Conservation (phyloP, 2,113 vertebrate species). For the Arenaria interpres region DNA sequence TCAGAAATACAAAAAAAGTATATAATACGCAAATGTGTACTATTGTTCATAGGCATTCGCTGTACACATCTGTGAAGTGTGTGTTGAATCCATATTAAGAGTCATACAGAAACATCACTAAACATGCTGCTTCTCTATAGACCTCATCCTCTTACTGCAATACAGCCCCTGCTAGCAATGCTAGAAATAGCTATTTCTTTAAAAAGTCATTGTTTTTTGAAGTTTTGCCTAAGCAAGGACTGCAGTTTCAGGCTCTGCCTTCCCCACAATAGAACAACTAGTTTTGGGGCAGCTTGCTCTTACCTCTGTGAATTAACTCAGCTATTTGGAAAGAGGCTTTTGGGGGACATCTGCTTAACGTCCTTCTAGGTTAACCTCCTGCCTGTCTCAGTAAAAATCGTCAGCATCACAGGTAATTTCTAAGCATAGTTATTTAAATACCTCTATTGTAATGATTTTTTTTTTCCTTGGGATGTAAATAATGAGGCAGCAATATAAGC, state of each 20-base stretch:
- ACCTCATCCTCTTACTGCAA: background rate
- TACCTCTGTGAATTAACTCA: background rate
- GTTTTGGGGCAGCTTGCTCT: background rate
- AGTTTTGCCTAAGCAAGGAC: background rate
- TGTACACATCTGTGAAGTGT: background rate
- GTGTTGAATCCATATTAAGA: background rate
- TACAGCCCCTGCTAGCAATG: background rate
- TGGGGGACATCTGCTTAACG: background rate
- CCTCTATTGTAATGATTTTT: background rate
- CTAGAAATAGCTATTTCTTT: background rate
- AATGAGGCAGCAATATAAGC: background rate
- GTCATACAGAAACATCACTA: background rate
- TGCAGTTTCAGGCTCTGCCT: background rate
- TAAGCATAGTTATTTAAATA: background rate
- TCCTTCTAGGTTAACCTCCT: background rate
- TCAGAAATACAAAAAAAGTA: background rate
- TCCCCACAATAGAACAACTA: background rate
- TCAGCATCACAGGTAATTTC: background rate
- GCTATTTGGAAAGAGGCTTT: background rate
- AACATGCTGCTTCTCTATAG: background rate
- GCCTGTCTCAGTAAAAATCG: background rate
- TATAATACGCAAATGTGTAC: background rate
- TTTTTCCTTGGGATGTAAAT: background rate
- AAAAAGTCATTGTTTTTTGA: background rate
- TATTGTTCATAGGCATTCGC: background rate